Evolutionary conservation across 2,113 vertebrate genomes (phyloP).

Genomic region (Chaenocephalus aceratus): DNA sequence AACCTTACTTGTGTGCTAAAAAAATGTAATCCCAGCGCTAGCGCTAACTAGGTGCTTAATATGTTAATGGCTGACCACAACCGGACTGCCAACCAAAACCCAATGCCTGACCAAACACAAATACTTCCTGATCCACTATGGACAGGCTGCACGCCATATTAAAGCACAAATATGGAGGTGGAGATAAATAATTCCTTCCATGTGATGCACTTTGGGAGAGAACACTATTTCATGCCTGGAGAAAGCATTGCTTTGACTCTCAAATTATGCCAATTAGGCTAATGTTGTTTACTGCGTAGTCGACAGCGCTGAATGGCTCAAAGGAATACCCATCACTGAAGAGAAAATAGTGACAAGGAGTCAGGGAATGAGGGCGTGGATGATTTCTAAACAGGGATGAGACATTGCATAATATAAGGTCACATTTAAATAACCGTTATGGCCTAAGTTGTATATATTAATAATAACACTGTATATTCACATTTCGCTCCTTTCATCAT

Average conservation of each 20-base stretch:
- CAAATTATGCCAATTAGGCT: slow-evolving; percentile 60
- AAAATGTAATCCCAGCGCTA: slow-evolving; percentile 20
- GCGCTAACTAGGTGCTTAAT: slow-evolving; percentile 1
- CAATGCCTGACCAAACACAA: slow-evolving; percentile 16
- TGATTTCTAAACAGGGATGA: background rate
- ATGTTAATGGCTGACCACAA: slow-evolving; percentile 16
- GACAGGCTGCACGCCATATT: background rate
- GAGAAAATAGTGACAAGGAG: slow-evolving; percentile 32
- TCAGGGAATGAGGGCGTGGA: slow-evolving; percentile 4
- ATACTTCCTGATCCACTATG: slow-evolving; percentile 31
- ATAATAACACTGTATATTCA: background rate
- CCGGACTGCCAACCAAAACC: slow-evolving; percentile 12
- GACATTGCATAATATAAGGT: slow-evolving; percentile 21
- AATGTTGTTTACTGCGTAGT: slow-evolving; percentile 53
- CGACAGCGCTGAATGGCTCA: slow-evolving; percentile 34
- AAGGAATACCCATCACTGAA: slow-evolving; percentile 38
- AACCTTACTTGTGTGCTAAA: slow-evolving; percentile 31
- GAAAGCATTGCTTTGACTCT: slow-evolving; percentile 51
- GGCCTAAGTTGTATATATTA: background rate
- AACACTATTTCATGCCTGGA: slow-evolving; percentile 61
- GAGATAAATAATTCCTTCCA: slow-evolving; percentile 43
- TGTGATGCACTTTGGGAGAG: slow-evolving; percentile 46
- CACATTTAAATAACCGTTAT: background rate
- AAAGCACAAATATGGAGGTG: slow-evolving; percentile 35
- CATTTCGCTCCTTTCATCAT: no score